These are phyloP conservation scores for Corythornis madagascariensis DNA, from an alignment of 2,113 vertebrate species.

Conservation along the genomic window DNA sequence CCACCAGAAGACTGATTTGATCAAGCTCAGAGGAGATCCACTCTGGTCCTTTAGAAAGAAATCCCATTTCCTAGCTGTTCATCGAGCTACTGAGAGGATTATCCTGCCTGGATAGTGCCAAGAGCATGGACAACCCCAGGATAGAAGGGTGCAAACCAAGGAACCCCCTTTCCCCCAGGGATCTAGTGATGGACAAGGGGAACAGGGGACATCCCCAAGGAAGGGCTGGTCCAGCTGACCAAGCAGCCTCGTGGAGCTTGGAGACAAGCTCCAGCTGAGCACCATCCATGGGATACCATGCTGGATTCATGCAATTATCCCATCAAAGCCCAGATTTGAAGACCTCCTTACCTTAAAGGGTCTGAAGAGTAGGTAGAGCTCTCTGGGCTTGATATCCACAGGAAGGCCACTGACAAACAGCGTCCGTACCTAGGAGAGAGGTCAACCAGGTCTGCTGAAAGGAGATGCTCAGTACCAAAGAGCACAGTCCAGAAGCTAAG, in stretches of 20 bases:
- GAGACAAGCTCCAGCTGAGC: neutral
- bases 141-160: neutral
- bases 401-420: slow-evolving; percentile 97
- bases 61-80: neutral
- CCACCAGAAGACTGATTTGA: neutral
- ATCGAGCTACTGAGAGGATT: neutral
- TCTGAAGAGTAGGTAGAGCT: slow-evolving; percentile 96
- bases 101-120: neutral
- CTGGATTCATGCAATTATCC: neutral
- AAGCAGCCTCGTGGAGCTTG: neutral
- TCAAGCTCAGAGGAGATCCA: neutral
- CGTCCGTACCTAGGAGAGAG: slow-evolving; percentile 83
- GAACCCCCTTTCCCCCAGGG: neutral
- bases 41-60: neutral
- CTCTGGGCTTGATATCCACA: slow-evolving; percentile 96
- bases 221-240: neutral
- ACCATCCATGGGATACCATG: neutral
- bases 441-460: neutral
- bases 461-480: neutral
- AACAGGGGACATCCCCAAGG: neutral
- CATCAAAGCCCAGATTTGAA: neutral
- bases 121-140: neutral
- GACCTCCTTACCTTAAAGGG: slow-evolving; percentile 88
- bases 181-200: neutral
- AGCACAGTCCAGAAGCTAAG: neutral